Percentiles rank a stretch among this genome's conserved stretches.
Evolutionary conservation across 2,797 vertebrate species (phyloP).

Genomic region (Lagocephalus sceleratus): DNA sequence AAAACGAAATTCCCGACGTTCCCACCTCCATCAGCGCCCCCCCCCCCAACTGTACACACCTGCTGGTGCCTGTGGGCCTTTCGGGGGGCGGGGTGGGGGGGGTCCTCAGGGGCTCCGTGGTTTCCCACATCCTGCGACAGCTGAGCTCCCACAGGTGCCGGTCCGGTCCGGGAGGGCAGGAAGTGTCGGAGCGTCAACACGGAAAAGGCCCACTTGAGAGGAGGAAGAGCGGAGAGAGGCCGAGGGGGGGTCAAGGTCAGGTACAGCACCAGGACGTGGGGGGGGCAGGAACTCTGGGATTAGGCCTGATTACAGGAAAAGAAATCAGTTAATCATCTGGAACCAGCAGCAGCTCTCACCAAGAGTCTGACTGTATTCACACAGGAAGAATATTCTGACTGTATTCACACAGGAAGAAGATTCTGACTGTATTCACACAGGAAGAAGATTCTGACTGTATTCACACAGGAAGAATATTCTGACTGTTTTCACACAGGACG

Average conservation of each 20-base stretch:
- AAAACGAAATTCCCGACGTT: constrained; percentile 13
- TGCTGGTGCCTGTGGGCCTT: constrained; percentile 25
- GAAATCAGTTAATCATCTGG: neutral
- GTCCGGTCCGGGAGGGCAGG: constrained; percentile 8
- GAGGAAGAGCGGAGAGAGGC: neutral
- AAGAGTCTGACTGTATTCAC: too few species aligned
- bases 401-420: too few species aligned
- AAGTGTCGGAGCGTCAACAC: neutral
- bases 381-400: too few species aligned
- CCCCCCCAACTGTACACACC: constrained; percentile 28
- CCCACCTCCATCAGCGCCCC: constrained; percentile 22
- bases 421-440: neutral
- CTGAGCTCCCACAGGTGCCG: constrained; percentile 51
- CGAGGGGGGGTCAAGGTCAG: constrained; percentile 16
- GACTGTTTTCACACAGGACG: too few species aligned
- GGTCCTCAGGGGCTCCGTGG: constrained; percentile 41
- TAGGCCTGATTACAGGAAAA: too few species aligned
- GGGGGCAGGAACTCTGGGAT: neutral
- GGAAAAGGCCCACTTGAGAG: constrained; percentile 7
- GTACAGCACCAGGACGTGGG: neutral
- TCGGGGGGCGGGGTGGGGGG: too few species aligned
- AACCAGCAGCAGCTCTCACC: too few species aligned
- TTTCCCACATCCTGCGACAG: constrained; percentile 62
- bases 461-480: too few species aligned
- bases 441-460: too few species aligned